Conservation (phyloP, 2,113 vertebrate species). For the Steatornis caripensis region DNA sequence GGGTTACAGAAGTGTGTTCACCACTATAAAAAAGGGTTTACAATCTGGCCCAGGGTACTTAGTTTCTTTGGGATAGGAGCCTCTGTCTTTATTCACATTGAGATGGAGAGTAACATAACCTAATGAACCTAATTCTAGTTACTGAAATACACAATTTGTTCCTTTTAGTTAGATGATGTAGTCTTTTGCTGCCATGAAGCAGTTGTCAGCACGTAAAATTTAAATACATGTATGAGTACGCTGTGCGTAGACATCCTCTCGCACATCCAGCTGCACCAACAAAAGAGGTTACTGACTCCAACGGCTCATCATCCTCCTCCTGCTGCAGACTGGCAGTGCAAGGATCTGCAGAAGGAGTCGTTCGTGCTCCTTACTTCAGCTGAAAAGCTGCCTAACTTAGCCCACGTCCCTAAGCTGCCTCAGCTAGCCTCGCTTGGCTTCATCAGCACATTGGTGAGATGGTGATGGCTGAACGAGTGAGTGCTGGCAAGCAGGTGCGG, state of each 20-base stretch:
- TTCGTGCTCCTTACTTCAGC: not conserved
- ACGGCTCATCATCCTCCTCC: accelerated
- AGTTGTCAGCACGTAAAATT: not conserved
- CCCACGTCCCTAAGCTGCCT: not conserved
- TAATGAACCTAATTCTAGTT: not conserved
- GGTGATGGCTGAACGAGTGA: accelerated
- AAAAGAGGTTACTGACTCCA: not conserved
- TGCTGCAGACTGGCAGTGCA: not conserved
- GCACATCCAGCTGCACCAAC: not conserved
- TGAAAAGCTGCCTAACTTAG: not conserved
- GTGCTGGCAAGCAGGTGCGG: not conserved
- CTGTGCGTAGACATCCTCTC: not conserved
- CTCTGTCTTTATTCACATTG: not conserved
- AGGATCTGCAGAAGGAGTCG: not conserved
- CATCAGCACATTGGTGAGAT: accelerated
- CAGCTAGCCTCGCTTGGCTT: not conserved
- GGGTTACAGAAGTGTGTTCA: not conserved
- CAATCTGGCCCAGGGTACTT: not conserved
- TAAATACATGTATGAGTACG: not conserved
- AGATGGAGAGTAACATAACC: not conserved
- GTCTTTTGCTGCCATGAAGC: not conserved
- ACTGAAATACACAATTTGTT: not conserved
- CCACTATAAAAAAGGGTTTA: not conserved
- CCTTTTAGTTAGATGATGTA: not conserved
- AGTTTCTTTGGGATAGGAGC: not conserved